Percentiles rank a stretch among this genome's conserved stretches.
These are phyloP conservation scores for Aphaenogaster rudis DNA, from an alignment of 1,140 invertebrate genomes.

Conservation along the genomic window DNA sequence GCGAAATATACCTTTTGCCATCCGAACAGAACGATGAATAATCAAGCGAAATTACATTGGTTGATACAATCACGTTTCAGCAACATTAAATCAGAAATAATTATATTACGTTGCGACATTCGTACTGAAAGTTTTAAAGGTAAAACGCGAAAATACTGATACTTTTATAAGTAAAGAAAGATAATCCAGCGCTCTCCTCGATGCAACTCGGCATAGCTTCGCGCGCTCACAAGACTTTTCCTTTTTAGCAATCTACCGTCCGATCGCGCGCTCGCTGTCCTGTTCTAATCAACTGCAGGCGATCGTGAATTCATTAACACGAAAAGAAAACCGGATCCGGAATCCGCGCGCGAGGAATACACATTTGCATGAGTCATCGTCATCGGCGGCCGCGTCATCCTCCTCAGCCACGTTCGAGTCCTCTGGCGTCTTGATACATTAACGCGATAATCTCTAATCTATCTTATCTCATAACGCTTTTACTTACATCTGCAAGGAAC, in stretches of 20 bases:
- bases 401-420: slow-evolving; percentile 41
- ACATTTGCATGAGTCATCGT: slow-evolving; percentile 77
- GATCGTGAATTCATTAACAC: slow-evolving; percentile 67
- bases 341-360: slow-evolving; percentile 60
- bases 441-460: slow-evolving; percentile 77
- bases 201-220: neutral
- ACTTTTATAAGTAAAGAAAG: neutral
- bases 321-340: slow-evolving; percentile 80
- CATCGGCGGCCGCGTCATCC: slow-evolving; percentile 53
- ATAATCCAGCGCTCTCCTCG: slow-evolving; percentile 3
- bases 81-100: neutral
- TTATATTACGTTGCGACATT: neutral
- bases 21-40: slow-evolving; percentile 4
- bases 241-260: slow-evolving; percentile 65
- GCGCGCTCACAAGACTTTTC: slow-evolving; percentile 13
- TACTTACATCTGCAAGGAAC: slow-evolving; percentile 55
- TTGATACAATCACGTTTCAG: neutral
- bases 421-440: slow-evolving; percentile 69
- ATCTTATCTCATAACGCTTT: slow-evolving; percentile 66
- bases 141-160: neutral
- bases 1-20: neutral
- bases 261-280: slow-evolving; percentile 42
- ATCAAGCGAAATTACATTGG: neutral
- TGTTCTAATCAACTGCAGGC: slow-evolving; percentile 45
- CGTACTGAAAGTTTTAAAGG: neutral